These are phyloP conservation scores for Barypeithes pellucidus DNA, from an alignment of 2,888 invertebrate genomes.

Conservation along the genomic window DNA sequence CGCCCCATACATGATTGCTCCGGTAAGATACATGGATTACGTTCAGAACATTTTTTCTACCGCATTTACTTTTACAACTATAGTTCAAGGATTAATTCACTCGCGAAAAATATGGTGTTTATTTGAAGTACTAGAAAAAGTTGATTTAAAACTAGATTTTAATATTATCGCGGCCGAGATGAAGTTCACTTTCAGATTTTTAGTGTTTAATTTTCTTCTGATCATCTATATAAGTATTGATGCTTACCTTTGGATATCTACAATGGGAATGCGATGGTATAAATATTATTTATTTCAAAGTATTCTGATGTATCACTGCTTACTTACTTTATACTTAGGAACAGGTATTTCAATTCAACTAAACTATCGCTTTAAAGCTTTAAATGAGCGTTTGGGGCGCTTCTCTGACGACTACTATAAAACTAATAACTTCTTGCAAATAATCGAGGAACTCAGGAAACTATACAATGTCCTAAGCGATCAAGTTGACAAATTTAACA, in stretches of 20 bases:
- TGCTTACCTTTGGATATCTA: neutral
- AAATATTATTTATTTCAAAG: neutral
- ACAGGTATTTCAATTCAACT: conserved; percentile 2
- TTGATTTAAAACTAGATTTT: conserved; percentile 4
- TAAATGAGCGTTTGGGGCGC: neutral
- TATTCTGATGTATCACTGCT: neutral
- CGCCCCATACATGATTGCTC: neutral
- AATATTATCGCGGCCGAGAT: neutral
- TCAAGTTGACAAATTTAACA: conserved; percentile 19
- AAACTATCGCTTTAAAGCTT: neutral
- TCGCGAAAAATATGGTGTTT: conserved; percentile 10
- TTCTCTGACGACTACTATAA: neutral
- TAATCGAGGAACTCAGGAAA: conserved; percentile 2
- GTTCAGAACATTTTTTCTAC: neutral
- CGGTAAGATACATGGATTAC: conserved; percentile 21
- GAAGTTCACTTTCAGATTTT: neutral
- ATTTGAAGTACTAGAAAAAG: neutral
- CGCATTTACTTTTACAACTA: neutral
- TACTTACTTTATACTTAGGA: conserved; percentile 8
- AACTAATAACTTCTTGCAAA: neutral
- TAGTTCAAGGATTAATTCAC: neutral
- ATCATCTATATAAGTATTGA: neutral
- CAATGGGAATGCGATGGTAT: neutral
- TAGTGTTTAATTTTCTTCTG: conserved; percentile 7
- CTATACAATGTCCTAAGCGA: conserved; percentile 3